Percentiles rank a stretch among this genome's conserved stretches.
Evolutionary conservation across 2,113 vertebrate species (phyloP).

Genomic region (Pangasianodon gigas): DNA sequence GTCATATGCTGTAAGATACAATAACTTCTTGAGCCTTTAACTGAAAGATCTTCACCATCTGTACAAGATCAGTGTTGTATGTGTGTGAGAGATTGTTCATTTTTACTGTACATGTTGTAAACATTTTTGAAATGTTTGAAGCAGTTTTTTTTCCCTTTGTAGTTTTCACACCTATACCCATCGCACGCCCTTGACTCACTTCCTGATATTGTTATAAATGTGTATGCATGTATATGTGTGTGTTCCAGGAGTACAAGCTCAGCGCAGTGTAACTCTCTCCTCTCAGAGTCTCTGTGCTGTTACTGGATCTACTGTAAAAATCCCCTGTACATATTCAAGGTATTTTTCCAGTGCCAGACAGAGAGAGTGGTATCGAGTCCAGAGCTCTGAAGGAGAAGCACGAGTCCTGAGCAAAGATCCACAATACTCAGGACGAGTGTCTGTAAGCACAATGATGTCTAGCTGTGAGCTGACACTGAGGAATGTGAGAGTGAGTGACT

Average conservation of each 20-base stretch:
- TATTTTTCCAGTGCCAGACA: not conserved
- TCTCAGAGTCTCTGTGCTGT: slow-evolving; percentile 18
- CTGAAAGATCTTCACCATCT: too few species aligned
- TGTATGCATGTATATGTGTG: slow-evolving; percentile 1
- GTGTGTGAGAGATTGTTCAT: too few species aligned
- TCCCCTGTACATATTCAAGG: not conserved
- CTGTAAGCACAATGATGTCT: not conserved
- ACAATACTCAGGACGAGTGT: slow-evolving; percentile 1
- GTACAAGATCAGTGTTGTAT: too few species aligned
- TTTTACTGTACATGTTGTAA: too few species aligned
- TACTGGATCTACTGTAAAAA: slow-evolving; percentile 33
- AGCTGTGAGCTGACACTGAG: slow-evolving; percentile 3
- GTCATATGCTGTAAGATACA: too few species aligned
- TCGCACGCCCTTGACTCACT: too few species aligned
- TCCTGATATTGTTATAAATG: too few species aligned
- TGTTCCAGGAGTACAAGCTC: not conserved
- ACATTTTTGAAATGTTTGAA: too few species aligned
- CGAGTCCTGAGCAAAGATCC: not conserved
- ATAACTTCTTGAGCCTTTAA: too few species aligned
- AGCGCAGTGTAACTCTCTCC: not conserved
- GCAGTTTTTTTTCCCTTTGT: too few species aligned
- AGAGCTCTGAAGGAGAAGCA: not conserved
- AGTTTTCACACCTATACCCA: too few species aligned
- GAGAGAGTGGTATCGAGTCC: slow-evolving; percentile 23
- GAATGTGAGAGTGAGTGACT: too few species aligned